These are phyloP conservation scores for Aspidiotus destructor DNA, from an alignment of 2,888 invertebrate species.

Conservation along the genomic window DNA sequence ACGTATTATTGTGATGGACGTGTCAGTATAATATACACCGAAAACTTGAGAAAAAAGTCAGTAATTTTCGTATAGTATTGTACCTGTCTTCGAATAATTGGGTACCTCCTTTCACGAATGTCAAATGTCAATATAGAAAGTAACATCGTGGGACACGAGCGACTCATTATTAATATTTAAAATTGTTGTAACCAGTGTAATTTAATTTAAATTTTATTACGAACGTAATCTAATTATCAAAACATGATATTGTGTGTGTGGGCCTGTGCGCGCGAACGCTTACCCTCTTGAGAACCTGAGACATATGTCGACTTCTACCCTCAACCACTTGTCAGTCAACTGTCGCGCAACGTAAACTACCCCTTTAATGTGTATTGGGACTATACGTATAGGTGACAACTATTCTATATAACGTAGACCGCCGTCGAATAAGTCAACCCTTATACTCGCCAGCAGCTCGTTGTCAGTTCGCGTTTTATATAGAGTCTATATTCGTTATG, in stretches of 20 bases:
- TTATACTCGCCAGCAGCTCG: not conserved
- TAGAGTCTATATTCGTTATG: no score
- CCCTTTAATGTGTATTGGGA: not conserved
- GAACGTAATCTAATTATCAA: conserved; percentile 6
- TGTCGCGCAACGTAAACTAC: conserved; percentile 12
- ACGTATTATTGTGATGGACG: no score
- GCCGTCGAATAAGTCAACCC: conserved; percentile 5
- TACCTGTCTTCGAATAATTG: no score
- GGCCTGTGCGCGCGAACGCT: not conserved
- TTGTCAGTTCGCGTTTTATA: not conserved
- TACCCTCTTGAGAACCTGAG: conserved; percentile 6
- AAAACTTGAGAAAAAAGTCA: no score
- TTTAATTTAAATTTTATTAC: conserved; percentile 22
- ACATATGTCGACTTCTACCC: conserved; percentile 18
- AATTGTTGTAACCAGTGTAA: conserved; percentile 2
- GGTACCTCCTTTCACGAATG: no score
- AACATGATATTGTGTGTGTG: not conserved
- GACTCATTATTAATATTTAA: conserved; percentile 17
- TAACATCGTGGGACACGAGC: no score
- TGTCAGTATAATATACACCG: no score
- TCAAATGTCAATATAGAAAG: no score
- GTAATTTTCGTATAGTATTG: no score
- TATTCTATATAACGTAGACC: conserved; percentile 8
- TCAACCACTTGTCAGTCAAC: conserved; percentile 31
- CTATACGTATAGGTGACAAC: conserved; percentile 16